phyloP scores from a whole-genome alignment of 2,888 invertebrate species.

The Mamestra brassicae region DNA sequence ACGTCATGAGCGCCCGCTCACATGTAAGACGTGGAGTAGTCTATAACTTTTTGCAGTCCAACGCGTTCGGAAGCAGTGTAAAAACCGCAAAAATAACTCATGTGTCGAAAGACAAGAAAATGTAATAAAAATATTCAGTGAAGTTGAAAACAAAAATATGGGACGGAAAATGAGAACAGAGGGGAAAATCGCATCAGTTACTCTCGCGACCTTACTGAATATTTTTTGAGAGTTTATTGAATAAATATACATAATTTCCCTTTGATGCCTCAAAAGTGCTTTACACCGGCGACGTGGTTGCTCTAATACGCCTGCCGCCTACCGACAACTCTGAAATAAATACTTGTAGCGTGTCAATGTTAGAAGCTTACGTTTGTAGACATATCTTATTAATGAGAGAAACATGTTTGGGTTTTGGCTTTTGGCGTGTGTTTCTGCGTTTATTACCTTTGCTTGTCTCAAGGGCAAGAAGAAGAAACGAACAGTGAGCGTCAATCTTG shows the following conservation, averaged over 20 bases:
- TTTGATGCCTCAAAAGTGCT: slow-evolving; percentile 80
- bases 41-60: slow-evolving; percentile 72
- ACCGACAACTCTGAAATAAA: slow-evolving; percentile 37
- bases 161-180: slow-evolving; percentile 84
- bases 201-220: slow-evolving; percentile 82
- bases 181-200: slow-evolving; percentile 84
- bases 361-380: slow-evolving; percentile 19
- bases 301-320: slow-evolving; percentile 55
- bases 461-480: background rate
- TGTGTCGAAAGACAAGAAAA: slow-evolving; percentile 84
- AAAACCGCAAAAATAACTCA: slow-evolving; percentile 80
- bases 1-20: slow-evolving; percentile 47
- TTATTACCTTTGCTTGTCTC: background rate
- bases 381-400: slow-evolving; percentile 14
- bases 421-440: background rate
- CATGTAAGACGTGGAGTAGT: slow-evolving; percentile 64
- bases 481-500: background rate
- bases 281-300: slow-evolving; percentile 69
- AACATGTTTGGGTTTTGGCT: slow-evolving; percentile 2
- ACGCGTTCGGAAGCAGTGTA: slow-evolving; percentile 70
- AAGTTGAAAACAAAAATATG: slow-evolving; percentile 88
- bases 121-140: slow-evolving; percentile 86
- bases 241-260: slow-evolving; percentile 87
- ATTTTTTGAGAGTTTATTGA: slow-evolving; percentile 86
- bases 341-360: slow-evolving; percentile 36